Evolutionary conservation across 2,888 invertebrate species (phyloP).

Genomic region (Cephus rjabovi): DNA sequence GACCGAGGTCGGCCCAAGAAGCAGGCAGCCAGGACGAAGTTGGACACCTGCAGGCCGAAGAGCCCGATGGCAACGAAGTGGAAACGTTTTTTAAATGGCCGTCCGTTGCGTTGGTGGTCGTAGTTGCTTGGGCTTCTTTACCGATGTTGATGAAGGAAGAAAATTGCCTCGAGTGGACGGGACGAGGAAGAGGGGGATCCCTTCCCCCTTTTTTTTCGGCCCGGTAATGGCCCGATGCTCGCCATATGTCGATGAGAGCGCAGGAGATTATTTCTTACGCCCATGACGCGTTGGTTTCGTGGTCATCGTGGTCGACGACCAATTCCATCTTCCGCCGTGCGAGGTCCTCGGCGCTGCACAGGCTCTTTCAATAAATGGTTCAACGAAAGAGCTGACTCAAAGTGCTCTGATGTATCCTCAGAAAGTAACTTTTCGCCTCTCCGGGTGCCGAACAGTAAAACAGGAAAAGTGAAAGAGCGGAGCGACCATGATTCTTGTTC

Average conservation of each 20-base stretch:
- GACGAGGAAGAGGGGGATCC: background rate
- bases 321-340: background rate
- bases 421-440: background rate
- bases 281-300: background rate
- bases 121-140: background rate
- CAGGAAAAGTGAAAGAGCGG: background rate
- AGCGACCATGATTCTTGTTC: background rate
- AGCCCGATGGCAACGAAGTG: slow-evolving; percentile 21
- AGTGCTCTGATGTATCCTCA: background rate
- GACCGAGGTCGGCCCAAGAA: slow-evolving; percentile 1
- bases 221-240: slow-evolving; percentile 1
- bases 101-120: slow-evolving; percentile 10
- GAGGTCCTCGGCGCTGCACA: too few relatives aligned
- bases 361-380: background rate
- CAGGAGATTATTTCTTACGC: background rate
- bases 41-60: slow-evolving; percentile 52
- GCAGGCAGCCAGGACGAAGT: slow-evolving; percentile 13
- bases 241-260: slow-evolving; percentile 15
- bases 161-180: slow-evolving; percentile 5
- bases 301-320: background rate
- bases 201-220: background rate
- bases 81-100: slow-evolving; percentile 41
- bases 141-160: background rate
- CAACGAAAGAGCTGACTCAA: background rate
- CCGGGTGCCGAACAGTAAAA: background rate